Evolutionary conservation across 2,888 invertebrate species (phyloP), one percentile per base, ranked within the genome.

Genomic region (Bellardia pandia): DNA sequence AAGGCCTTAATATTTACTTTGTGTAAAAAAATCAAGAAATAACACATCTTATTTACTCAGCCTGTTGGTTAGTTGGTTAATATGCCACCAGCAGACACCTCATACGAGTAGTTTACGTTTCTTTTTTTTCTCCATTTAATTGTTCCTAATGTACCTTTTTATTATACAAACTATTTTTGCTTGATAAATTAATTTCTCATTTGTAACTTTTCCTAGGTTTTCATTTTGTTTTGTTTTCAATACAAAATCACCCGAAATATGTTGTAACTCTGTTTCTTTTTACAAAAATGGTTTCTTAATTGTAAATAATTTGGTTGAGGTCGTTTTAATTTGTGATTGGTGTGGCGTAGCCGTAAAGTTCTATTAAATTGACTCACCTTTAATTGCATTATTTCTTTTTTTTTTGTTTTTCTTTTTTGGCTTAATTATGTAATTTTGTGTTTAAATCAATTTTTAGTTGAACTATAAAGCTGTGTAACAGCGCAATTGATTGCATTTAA

Each of bases 161-260:
- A 42, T 56, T 72, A 71, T 76, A 45, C 45, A 11, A 0, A 45
- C 37, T 11, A n/a, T 16, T 51, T 37, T 30, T 42, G 66, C 69
- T 71, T 78, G 77, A 81, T 81, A 84, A 86, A 85, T 86, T 77
- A 86, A 85, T 88, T 81, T 86, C 87, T 83, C 87, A 87, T 87
- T 86, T 86, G 56, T 85, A 60, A 72, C 40, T 72, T 37, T 60
- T 68, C 1, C 48, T 40, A 66, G 51, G 51, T 64, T 75, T 74
- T 72, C 68, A 14, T 51, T 79, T 16, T 45, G n/a, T 66, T 9
- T 74, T 60, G 30, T 45, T 45, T 69, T 62, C 37, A 5, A 66
- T 42, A 51, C 9, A n/a, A 68, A 82, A 60, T 48, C 13, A 62
- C 9, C 30, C 48, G 62, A 53, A 86, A 83, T 60, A 84, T 81